Evolutionary conservation across 2,113 vertebrate genomes (phyloP).

Genomic region (Murina feae): DNA sequence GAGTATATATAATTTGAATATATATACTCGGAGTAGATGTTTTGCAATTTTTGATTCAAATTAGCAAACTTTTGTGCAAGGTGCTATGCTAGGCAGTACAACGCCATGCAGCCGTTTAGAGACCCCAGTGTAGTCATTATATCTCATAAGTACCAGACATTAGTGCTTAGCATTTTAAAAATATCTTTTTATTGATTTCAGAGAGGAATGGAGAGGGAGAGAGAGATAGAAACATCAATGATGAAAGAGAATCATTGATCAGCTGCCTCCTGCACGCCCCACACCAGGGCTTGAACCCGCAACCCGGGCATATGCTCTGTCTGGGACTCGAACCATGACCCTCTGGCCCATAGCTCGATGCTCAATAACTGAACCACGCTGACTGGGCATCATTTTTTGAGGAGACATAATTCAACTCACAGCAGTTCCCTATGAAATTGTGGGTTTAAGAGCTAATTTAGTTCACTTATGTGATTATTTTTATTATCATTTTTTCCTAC

Average conservation of each 20-base stretch:
- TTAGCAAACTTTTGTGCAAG: background rate
- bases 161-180: background rate
- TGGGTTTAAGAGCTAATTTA: background rate
- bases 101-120: background rate
- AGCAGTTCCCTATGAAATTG: background rate
- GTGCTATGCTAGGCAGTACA: background rate
- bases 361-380: too few relatives aligned
- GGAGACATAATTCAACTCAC: background rate
- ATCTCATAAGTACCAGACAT: background rate
- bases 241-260: too few relatives aligned
- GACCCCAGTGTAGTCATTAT: background rate
- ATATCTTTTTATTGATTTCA: too few relatives aligned
- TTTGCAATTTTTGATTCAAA: background rate
- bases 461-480: background rate
- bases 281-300: too few relatives aligned
- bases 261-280: too few relatives aligned
- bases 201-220: too few relatives aligned
- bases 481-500: background rate
- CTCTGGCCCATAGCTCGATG: too few relatives aligned
- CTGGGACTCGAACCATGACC: too few relatives aligned
- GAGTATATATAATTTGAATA: background rate
- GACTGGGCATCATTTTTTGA: background rate
- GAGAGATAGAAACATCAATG: too few relatives aligned
- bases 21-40: background rate
- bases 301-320: too few relatives aligned